Evolutionary conservation across 2,888 invertebrate genomes (phyloP).

Genomic region (Diarsia mendica): DNA sequence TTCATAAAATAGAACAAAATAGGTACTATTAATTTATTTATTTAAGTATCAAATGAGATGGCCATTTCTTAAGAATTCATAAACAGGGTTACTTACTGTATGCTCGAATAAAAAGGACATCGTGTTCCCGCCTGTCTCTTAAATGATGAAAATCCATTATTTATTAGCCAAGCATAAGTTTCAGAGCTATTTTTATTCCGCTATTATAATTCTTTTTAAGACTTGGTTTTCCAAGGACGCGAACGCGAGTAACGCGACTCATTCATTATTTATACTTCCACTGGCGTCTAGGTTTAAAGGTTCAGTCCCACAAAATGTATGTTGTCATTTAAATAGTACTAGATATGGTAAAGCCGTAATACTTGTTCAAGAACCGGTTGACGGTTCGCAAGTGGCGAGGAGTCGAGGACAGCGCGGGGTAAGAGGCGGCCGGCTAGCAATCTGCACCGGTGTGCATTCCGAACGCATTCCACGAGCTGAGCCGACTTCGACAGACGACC

Average conservation of each 20-base stretch:
- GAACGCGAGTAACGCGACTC: constrained; percentile 19
- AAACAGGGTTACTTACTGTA: background rate
- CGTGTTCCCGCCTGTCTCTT: background rate
- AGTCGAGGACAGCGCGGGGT: constrained; percentile 67
- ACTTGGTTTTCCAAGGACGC: constrained; percentile 36
- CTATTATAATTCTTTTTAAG: constrained; percentile 39
- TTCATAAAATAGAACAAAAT: background rate
- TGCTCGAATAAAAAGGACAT: background rate
- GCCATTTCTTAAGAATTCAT: background rate
- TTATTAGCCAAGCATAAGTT: constrained; percentile 21
- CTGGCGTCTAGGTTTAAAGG: constrained; percentile 25
- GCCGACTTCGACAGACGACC: constrained; percentile 72
- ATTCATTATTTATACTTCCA: constrained; percentile 41
- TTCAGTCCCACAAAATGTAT: constrained; percentile 38
- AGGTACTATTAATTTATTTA: background rate
- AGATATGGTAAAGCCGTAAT: constrained; percentile 53
- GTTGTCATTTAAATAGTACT: constrained; percentile 53
- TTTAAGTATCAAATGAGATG: background rate
- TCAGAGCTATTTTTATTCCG: constrained; percentile 16
- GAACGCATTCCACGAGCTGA: constrained; percentile 80
- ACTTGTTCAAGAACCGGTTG: constrained; percentile 73
- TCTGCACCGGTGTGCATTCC: constrained; percentile 80
- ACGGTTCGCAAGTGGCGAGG: constrained; percentile 65
- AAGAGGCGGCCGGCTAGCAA: constrained; percentile 74
- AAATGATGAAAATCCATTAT: constrained; percentile 17